Base-by-base conservation (phyloP, 1,140 invertebrate genomes). In the Polypedilum pembai region DNA sequence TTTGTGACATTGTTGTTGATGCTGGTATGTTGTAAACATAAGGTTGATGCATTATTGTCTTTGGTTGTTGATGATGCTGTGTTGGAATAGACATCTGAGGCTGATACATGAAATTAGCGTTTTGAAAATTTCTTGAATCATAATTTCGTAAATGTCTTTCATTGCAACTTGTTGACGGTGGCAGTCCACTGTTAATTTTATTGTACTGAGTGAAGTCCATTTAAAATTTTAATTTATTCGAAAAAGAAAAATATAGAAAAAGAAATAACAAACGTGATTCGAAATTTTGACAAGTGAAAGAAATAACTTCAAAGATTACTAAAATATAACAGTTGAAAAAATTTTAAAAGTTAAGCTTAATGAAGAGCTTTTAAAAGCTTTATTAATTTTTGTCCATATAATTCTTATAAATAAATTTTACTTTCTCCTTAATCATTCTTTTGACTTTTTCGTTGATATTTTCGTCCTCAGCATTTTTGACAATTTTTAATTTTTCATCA, bases 401-500 rank as follows among this genome's bases (percentile, higher is more conserved):
- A n/a, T 56, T 56, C 45, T n/a, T 4, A n/a, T 56, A 69, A 2
- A 69, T 18, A 21, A 69, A 18, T 7, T 69, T 69, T 1, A 69
- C 20, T 69, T 69, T 69, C 5, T 69, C 17, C 1, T 69, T 69
- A 1, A 69, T 69, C 17, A 20, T 69, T 20, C 20, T 0, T 10
- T 18, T 21, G 18, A 69, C 20, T 69, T 21, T 69, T 5, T 8
- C 18, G 20, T 69, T 21, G 3, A 56, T 56, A 56, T 56, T 56
- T 4, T 4, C 12, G 3, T 12, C n/a, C 15, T 69, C 17, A 20
- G 17, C 5, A 69, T 69, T 18, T 3, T 69, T 8, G 1, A 56
- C 45, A n/a, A 56, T 56, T n/a, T n/a, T n/a, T 20, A 21, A 4
- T 20, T 69, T 7, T 18, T 73, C 41, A 41, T 75, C 74, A 8